phyloP scores from a whole-genome alignment of 1,140 invertebrate species.

The Gonioctena quinquepunctata region DNA sequence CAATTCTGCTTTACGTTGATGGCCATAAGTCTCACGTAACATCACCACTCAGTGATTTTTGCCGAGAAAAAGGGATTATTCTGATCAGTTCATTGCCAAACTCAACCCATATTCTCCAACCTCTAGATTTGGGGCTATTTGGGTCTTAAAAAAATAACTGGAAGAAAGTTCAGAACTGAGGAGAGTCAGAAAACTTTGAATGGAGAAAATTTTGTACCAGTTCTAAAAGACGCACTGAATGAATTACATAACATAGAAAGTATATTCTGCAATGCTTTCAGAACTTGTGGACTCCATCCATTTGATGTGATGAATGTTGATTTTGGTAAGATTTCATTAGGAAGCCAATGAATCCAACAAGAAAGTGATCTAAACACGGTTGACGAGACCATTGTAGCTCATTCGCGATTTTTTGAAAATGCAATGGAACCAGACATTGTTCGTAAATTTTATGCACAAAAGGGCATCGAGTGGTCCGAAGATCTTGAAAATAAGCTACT shows the following conservation, averaged over 20 bases:
- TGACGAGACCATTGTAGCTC: not conserved
- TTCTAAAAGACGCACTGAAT: constrained; percentile 11
- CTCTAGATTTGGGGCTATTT: constrained; percentile 53
- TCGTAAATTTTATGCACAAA: too few relatives aligned
- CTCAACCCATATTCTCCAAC: too few relatives aligned
- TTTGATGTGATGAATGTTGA: not conserved
- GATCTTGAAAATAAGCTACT: too few relatives aligned
- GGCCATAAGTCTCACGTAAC: too few relatives aligned
- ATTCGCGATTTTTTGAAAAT: too few relatives aligned
- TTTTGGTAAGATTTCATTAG: constrained; percentile 23
- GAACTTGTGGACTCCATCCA: too few relatives aligned
- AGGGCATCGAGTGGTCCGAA: too few relatives aligned
- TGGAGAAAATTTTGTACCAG: constrained; percentile 12
- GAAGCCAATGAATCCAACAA: not conserved
- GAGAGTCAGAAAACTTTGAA: not conserved
- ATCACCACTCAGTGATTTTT: too few relatives aligned
- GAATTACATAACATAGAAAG: too few relatives aligned
- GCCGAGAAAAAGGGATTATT: constrained; percentile 36
- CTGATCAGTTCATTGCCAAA: constrained; percentile 50
- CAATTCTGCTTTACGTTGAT: constrained; percentile 34
- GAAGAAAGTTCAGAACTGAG: constrained; percentile 28
- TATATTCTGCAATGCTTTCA: too few relatives aligned
- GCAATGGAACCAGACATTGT: too few relatives aligned
- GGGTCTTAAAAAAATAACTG: constrained; percentile 46
- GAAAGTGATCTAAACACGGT: not conserved